phyloP scores from a whole-genome alignment of 1,140 invertebrate species.

The Drosophila nasuta region DNA sequence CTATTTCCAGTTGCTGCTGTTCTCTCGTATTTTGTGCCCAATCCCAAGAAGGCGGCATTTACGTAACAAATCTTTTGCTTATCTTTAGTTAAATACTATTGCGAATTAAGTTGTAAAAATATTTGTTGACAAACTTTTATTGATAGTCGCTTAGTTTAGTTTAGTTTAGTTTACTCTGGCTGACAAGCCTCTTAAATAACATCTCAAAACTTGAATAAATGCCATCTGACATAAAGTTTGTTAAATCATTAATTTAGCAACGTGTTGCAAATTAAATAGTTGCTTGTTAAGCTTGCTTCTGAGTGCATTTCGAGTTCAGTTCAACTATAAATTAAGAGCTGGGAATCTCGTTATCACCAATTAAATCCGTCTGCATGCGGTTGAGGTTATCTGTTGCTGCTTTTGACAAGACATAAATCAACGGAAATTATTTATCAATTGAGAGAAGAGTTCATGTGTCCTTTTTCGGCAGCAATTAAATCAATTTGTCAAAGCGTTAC shows the following conservation, averaged over 20 bases:
- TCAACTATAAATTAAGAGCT: constrained; percentile 32
- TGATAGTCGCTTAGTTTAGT: background rate
- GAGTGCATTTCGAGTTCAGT: background rate
- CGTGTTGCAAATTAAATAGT: background rate
- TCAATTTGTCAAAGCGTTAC: background rate
- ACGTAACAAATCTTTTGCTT: constrained; percentile 27
- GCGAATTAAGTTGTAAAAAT: no score
- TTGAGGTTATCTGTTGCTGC: background rate
- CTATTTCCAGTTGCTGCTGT: constrained; percentile 51
- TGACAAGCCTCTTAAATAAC: background rate
- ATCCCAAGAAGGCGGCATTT: constrained; percentile 64
- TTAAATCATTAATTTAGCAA: background rate
- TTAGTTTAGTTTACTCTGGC: background rate
- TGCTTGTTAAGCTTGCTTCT: no score
- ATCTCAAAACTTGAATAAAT: background rate
- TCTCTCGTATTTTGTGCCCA: constrained; percentile 65
- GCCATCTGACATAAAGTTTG: no score
- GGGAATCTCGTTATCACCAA: constrained; percentile 58
- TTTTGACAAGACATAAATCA: background rate
- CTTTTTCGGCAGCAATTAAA: background rate
- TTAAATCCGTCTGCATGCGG: constrained; percentile 26
- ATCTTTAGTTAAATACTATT: background rate
- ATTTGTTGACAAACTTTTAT: background rate
- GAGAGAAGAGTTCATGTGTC: constrained; percentile 8
- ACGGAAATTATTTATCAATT: constrained; percentile 37